Evolutionary conservation across 2,797 vertebrate species (phyloP).

Genomic region (Myiothlypis chrysogaster): DNA sequence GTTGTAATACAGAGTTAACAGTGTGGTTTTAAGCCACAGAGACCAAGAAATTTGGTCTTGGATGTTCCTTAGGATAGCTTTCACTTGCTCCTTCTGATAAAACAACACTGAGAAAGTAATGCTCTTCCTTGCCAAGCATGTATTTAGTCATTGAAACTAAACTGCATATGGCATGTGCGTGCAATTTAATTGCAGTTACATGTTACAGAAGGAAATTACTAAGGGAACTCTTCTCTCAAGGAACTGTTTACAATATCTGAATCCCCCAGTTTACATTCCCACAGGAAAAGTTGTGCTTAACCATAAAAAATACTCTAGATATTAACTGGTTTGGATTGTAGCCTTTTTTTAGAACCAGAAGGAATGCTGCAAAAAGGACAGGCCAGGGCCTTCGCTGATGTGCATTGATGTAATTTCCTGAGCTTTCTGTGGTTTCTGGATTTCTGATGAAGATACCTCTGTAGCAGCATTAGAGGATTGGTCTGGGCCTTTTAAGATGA

Average conservation of each 20-base stretch:
- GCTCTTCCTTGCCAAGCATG: neutral
- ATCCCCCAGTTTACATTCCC: neutral
- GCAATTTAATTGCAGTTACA: neutral
- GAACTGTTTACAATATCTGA: neutral
- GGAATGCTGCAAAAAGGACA: neutral
- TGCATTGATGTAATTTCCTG: neutral
- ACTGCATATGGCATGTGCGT: rapidly evolving
- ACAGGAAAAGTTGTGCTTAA: neutral
- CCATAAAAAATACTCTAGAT: neutral
- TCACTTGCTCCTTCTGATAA: neutral
- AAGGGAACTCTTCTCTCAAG: neutral
- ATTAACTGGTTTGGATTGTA: neutral
- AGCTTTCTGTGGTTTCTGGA: neutral
- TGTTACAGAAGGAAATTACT: neutral
- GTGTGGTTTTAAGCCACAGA: neutral
- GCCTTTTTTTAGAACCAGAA: neutral
- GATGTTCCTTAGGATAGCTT: neutral
- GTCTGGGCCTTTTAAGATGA: neutral
- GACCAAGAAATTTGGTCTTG: neutral
- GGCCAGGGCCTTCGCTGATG: neutral
- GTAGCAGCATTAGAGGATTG: neutral
- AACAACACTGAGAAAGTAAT: neutral
- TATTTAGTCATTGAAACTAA: neutral
- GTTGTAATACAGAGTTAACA: neutral
- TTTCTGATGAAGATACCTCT: neutral